phyloP scores from a whole-genome alignment of 2,888 invertebrate species.

The Melanostoma mellinum region DNA sequence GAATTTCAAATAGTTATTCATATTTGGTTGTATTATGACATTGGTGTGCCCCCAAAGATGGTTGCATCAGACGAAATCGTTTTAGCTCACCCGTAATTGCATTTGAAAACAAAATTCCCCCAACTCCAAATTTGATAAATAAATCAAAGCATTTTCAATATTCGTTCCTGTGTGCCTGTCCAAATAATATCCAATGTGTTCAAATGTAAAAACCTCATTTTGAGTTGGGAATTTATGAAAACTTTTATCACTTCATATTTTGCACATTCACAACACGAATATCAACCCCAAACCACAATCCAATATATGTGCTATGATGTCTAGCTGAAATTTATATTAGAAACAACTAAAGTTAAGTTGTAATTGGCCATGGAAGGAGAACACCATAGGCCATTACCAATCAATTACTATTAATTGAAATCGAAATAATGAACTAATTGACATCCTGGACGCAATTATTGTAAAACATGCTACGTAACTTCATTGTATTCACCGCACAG shows the following conservation, averaged over 20 bases:
- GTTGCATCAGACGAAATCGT: conserved; percentile 10
- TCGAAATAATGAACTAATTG: conserved; percentile 65
- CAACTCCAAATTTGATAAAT: neutral
- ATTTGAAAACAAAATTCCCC: conserved; percentile 16
- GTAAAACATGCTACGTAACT: conserved; percentile 49
- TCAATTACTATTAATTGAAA: conserved; percentile 64
- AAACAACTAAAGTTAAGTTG: too few relatives aligned
- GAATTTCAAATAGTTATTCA: conserved; percentile 12
- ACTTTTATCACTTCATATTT: too few relatives aligned
- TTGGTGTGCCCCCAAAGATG: conserved; percentile 22
- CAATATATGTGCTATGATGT: too few relatives aligned
- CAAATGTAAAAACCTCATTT: too few relatives aligned
- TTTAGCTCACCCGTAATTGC: conserved; percentile 9
- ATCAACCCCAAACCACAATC: too few relatives aligned
- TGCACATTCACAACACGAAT: too few relatives aligned
- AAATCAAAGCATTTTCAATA: too few relatives aligned
- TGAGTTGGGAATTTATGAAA: too few relatives aligned
- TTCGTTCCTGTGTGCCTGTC: too few relatives aligned
- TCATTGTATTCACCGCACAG: conserved; percentile 31
- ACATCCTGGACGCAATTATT: conserved; percentile 54
- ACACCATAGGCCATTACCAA: conserved; percentile 33
- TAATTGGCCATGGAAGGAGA: neutral
- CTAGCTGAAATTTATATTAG: too few relatives aligned
- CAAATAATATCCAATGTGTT: too few relatives aligned
- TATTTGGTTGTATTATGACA: conserved; percentile 37